These are phyloP conservation scores for Orthosia gracilis DNA, from an alignment of 2,888 invertebrate species.

Conservation along the genomic window DNA sequence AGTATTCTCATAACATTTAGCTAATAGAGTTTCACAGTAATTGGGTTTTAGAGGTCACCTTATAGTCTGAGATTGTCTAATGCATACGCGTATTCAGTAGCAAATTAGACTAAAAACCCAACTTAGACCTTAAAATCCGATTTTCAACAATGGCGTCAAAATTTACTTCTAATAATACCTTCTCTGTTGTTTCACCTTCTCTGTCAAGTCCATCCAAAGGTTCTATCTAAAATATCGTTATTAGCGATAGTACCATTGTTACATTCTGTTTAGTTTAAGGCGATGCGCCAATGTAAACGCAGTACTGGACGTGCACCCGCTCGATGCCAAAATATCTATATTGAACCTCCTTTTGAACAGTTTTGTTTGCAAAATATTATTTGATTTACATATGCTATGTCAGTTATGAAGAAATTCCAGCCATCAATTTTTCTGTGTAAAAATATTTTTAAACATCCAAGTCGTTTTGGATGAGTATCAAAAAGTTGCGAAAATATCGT, in stretches of 20 bases:
- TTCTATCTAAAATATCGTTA: neutral
- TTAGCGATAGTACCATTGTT: neutral
- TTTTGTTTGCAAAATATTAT: no score
- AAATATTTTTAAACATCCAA: no score
- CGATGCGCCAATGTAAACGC: no score
- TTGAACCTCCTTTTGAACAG: no score
- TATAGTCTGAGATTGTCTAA: neutral
- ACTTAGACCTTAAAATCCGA: neutral
- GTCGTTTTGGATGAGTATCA: no score
- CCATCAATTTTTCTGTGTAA: no score
- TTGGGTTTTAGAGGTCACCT: slow-evolving; percentile 28
- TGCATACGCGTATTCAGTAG: neutral
- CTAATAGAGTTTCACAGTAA: slow-evolving; percentile 35
- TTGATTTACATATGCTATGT: no score
- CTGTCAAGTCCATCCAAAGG: neutral
- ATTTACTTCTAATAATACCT: neutral
- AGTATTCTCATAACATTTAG: neutral
- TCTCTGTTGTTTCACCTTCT: neutral
- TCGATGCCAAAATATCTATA: no score
- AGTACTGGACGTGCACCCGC: no score
- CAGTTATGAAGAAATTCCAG: no score
- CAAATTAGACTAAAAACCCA: slow-evolving; percentile 1
- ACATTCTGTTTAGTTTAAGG: neutral
- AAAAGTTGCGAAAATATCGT: no score
- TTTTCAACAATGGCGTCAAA: neutral